Base-by-base conservation (phyloP, 2,888 invertebrate species). In the Minunthozetes semirufus region DNA sequence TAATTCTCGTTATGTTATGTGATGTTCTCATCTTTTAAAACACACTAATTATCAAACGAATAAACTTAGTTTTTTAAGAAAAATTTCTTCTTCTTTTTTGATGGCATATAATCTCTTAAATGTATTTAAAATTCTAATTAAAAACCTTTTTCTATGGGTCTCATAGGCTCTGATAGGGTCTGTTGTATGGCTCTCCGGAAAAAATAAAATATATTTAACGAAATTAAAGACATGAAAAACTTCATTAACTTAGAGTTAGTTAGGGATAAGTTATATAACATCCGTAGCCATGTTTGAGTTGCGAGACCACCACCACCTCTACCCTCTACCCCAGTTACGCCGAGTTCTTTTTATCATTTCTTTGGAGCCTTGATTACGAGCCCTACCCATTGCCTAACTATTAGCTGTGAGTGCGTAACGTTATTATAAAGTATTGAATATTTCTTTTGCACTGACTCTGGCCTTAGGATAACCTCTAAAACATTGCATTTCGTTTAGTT, bases 341-440 rank as follows among this genome's bases (percentile, higher is more conserved):
- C 17, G 22, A 22, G 9, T 8, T 61, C 17, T 33, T 6, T 9
- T 53, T 22, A 19, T 53, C 1, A 53, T 53, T 5, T 22, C 19
- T 2, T 27, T 27, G 22, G 56, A 56, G 56, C 61, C 61, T 61
- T 61, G 29, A 61, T 61, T 61, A 15, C 33, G 25, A 27, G 61
- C 61, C 61, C 61, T 61, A 61, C 61, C 61, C 61, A 61, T 61
- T 27, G 27, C 27, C 33, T 56, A 50, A 61, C 17, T 27, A n/a
- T 15, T 15, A 61, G 61, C 33, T 22, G 25, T 56, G 22, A 56
- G 61, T 61, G 61, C 61, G 61, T 61, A 61, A 61, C 61, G 61
- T 61, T 61, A 61, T 61, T 61, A 61, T 61, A 61, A 61, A 61
- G 61, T 61, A 61, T 61, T 61, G 33, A 61, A 61, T 61, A 61